Conservation (phyloP, 2,113 vertebrate species). For the Indri indri region DNA sequence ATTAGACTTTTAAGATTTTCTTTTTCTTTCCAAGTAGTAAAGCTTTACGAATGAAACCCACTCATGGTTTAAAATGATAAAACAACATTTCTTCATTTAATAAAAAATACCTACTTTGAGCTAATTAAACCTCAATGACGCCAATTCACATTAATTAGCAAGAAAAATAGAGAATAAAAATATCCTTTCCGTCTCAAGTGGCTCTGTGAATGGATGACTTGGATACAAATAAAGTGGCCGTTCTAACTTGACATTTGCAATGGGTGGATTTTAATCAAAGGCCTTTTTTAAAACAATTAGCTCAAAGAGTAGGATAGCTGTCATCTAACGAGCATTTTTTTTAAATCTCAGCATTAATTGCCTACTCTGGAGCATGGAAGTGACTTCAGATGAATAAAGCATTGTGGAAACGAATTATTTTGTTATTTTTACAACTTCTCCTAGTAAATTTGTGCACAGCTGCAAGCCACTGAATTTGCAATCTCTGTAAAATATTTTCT, state of each 20-base stretch:
- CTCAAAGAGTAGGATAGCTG: background rate
- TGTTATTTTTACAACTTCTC: background rate
- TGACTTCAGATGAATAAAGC: background rate
- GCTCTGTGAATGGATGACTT: background rate
- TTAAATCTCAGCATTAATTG: background rate
- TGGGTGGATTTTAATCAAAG: background rate
- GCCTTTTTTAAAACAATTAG: background rate
- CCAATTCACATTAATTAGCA: conserved; percentile 25
- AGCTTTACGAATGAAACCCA: background rate
- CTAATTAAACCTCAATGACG: conserved; percentile 1
- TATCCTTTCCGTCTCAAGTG: background rate
- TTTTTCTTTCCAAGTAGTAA: background rate
- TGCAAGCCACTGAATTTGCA: background rate
- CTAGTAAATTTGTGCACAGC: background rate
- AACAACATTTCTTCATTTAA: conserved; percentile 13
- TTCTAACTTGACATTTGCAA: background rate
- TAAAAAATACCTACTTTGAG: background rate
- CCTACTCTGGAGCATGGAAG: background rate
- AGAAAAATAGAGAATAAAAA: conserved; percentile 11
- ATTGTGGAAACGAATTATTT: background rate
- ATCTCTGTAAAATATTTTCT: background rate
- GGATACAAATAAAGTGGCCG: background rate
- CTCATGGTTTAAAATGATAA: background rate
- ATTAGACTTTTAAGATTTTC: background rate
- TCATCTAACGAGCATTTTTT: background rate